phyloP scores from a whole-genome alignment of 1,140 invertebrate species.

The Bombus sylvicola region DNA sequence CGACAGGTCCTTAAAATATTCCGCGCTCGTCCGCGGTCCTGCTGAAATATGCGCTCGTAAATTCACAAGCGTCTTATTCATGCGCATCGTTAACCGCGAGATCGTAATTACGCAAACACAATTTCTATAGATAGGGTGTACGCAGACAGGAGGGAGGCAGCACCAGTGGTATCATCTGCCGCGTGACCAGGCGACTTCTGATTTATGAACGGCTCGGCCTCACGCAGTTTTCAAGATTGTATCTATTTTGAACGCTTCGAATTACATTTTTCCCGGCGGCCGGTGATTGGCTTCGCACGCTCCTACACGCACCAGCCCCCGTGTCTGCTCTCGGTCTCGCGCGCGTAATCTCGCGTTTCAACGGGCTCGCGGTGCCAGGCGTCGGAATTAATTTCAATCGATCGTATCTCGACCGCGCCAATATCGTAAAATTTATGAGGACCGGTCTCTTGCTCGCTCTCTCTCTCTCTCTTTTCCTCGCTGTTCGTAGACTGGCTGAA shows the following conservation, averaged over 20 bases:
- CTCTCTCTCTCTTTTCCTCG: not conserved
- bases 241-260: conserved; percentile 55
- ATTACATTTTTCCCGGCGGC: conserved; percentile 40
- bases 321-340: not conserved
- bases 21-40: too few relatives aligned
- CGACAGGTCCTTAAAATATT: not conserved
- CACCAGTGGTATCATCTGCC: conserved; percentile 29
- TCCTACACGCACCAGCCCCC: not conserved
- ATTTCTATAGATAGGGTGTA: conserved; percentile 27
- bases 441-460: conserved; percentile 4
- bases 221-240: conserved; percentile 58
- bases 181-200: conserved; percentile 32
- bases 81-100: conserved; percentile 35
- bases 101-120: conserved; percentile 62
- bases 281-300: conserved; percentile 27
- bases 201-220: conserved; percentile 46
- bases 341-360: conserved; percentile 41
- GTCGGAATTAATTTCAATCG: conserved; percentile 53
- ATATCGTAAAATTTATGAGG: conserved; percentile 52
- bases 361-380: conserved; percentile 19
- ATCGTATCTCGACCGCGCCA: conserved; percentile 42
- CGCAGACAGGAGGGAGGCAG: not conserved
- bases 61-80: conserved; percentile 35
- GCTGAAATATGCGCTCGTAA: conserved; percentile 36
- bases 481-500: not conserved